Base-by-base conservation (phyloP, 2,113 vertebrate genomes). In the Struthio camelus region DNA sequence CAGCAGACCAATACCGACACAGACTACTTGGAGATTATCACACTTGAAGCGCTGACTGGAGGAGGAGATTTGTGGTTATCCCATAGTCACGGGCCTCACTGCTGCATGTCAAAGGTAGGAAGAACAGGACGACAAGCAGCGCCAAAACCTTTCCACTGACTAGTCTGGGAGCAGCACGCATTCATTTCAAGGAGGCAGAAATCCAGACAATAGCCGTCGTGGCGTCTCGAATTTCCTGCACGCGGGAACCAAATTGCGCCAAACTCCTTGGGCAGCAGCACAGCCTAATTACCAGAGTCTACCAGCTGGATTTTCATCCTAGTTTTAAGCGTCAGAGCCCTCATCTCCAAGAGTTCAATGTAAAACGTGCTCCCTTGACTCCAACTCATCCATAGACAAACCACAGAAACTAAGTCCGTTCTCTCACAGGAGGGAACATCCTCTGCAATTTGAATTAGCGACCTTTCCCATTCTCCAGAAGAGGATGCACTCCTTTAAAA, bases 131-230 rank as follows among this genome's bases (percentile, higher is more conserved):
- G 14, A 61, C 34, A 0, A 11, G 90, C 62, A 23, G 65, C 53
- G 6, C 53, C 85, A 1, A 9, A 58, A 1, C 58, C 11, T 0
- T 4, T 1, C 42, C 64, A 64, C 38, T 16, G 72, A 1, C 62
- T 1, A 11, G 7, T 38, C 58, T 20, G 7, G 8, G 12, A 64
- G 25, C 58, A 50, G 44, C 27, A 32, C 40, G 44, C n/a, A 9
- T 28, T 30, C 27, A 5, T 30, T 36, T 23, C 59, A 50, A 27
- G 13, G 44, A 32, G 3, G 71, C 50, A 53, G 51, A 66, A 53
- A 42, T 0, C 30, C 51, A 20, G 40, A 4, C 19, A 3, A 34
- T 20, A 48, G 59, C 1, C 6, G 3, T 6, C 7, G 2, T 0
- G 2, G 75, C 38, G 66, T 38, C 79, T 6, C 5, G 30, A 64